A percentile compares a stretch with the other conserved stretches of the same genome.
Conservation (phyloP, 2,113 vertebrate species). For the Dryoscopus gambensis region DNA sequence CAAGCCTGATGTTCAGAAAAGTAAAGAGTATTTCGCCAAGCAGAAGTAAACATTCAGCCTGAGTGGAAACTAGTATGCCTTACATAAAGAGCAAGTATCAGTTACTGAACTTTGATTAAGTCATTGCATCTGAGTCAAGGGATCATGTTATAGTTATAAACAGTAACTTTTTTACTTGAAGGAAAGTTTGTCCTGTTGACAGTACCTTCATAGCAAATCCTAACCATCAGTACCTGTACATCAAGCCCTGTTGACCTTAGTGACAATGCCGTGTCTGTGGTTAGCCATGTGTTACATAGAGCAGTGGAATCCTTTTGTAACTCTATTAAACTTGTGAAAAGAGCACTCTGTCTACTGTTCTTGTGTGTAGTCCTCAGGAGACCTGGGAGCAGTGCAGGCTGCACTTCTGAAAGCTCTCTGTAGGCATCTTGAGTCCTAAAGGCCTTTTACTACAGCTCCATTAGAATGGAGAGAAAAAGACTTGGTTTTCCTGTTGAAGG, state of each 20-base stretch:
- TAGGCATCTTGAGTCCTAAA: background rate
- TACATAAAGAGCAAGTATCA: conserved; percentile 39
- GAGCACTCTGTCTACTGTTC: background rate
- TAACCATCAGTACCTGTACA: conserved; percentile 29
- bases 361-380: background rate
- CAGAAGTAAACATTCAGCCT: conserved; percentile 71
- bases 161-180: conserved; percentile 59
- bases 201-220: conserved; percentile 29
- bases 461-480: background rate
- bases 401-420: background rate
- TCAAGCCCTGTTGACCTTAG: conserved; percentile 6
- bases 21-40: conserved; percentile 97
- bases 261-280: conserved; percentile 40
- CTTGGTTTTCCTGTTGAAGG: background rate
- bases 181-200: conserved; percentile 29
- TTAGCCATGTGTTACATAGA: conserved; percentile 40
- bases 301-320: conserved; percentile 57
- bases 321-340: conserved; percentile 67
- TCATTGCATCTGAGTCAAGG: conserved; percentile 38
- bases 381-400: background rate
- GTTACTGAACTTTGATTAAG: conserved; percentile 49
- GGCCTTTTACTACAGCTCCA: background rate
- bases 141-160: conserved; percentile 22
- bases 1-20: conserved; percentile 93
- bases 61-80: conserved; percentile 42